These are phyloP conservation scores for Pogonognathellus flavescens DNA, from an alignment of 1,140 invertebrate genomes.

Conservation along the genomic window DNA sequence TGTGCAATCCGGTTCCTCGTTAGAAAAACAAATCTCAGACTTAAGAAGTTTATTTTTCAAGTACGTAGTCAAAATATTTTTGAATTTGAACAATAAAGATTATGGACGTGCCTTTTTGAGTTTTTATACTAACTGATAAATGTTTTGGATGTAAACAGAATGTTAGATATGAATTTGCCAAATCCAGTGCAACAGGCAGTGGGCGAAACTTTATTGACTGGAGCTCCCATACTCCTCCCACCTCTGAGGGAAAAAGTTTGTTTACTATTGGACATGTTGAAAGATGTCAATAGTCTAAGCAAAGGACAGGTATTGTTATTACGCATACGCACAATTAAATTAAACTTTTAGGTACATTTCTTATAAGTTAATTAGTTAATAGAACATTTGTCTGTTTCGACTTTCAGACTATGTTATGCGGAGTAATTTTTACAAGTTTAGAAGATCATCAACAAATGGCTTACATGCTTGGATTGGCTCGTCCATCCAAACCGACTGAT, in stretches of 20 bases:
- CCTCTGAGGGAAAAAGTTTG: conserved; percentile 75
- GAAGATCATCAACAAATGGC: conserved; percentile 77
- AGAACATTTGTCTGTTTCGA: background rate
- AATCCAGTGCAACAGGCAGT: conserved; percentile 73
- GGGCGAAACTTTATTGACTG: conserved; percentile 75
- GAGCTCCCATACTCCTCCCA: conserved; percentile 76
- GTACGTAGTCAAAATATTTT: conserved; percentile 24
- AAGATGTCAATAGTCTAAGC: conserved; percentile 74
- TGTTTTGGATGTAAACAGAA: conserved; percentile 68
- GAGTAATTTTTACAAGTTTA: conserved; percentile 76
- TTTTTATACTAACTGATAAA: conserved; percentile 16
- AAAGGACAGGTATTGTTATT: conserved; percentile 73
- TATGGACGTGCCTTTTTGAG: background rate
- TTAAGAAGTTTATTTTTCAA: conserved; percentile 61
- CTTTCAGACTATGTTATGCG: conserved; percentile 74
- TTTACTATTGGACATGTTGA: conserved; percentile 75
- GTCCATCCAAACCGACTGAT: conserved; percentile 65
- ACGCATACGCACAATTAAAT: no score
- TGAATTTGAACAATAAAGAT: no score
- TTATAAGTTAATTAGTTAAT: no score
- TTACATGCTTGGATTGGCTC: conserved; percentile 73
- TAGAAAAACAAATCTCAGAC: conserved; percentile 54
- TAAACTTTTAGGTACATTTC: no score
- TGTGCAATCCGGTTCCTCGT: background rate
- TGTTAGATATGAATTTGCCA: conserved; percentile 76